Evolutionary conservation across 2,113 vertebrate genomes (phyloP).

Genomic region (Aramus guarauna): DNA sequence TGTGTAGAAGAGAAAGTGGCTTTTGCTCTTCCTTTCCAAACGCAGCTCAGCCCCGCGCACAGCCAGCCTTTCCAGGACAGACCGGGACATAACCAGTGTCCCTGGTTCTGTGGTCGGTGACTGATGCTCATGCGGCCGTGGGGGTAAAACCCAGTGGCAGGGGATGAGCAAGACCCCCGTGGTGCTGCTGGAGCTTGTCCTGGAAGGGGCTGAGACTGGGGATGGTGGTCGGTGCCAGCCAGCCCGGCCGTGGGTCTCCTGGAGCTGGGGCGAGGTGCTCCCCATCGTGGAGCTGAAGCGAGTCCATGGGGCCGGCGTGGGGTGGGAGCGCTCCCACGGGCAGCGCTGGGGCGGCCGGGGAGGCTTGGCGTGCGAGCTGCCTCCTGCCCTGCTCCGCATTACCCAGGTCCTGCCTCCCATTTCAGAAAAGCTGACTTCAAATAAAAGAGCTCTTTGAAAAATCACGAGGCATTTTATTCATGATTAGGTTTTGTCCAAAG

Average conservation of each 20-base stretch:
- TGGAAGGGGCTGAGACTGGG: neutral
- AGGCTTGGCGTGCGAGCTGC: neutral
- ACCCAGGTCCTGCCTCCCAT: constrained; percentile 36
- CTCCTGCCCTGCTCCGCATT: neutral
- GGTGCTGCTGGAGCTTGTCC: neutral
- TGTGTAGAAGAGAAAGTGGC: neutral
- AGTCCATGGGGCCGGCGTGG: neutral
- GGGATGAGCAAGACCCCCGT: neutral
- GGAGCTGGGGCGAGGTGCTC: neutral
- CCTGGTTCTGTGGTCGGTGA: neutral
- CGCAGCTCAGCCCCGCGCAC: neutral
- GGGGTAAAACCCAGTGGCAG: constrained; percentile 7
- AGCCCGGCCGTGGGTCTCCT: neutral
- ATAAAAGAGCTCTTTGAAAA: constrained; percentile 69
- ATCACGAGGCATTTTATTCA: constrained; percentile 71
- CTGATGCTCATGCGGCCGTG: neutral
- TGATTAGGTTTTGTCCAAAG: constrained; percentile 74
- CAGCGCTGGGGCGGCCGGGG: neutral
- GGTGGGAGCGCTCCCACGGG: neutral
- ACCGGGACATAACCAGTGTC: neutral
- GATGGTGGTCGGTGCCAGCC: neutral
- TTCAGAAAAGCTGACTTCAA: constrained; percentile 66
- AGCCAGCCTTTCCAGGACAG: neutral
- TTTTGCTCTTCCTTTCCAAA: neutral
- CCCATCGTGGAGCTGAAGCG: neutral